Evolutionary conservation across 23 tunicate genomes (phyloP), one percentile per base, ranked within the genome.

Genomic region (Trididemnum nubilum): DNA sequence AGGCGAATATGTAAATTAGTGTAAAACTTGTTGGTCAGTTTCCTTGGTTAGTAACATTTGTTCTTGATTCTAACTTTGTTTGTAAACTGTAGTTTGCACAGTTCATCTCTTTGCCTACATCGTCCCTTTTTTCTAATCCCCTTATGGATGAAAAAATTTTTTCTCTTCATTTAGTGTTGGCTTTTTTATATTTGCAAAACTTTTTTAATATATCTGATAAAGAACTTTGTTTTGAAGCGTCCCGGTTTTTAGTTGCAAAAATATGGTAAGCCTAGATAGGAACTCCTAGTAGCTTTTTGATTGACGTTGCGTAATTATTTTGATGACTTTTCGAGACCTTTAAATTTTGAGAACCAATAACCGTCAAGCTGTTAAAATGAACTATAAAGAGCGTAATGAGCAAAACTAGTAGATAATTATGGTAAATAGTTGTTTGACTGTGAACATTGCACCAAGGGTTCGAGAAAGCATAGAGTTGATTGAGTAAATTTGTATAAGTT

Each of bases 221-320:
- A 65, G 81, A 76, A n/a, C 50, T 65, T 63, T 79, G 40, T 51
- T 80, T 12, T 71, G 33, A 80, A 54, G 84, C 80, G 84, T 80
- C 84, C 84, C 84, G 84, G 66, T 80, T 80, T 80, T 4, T 51
- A 67, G 78, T 80, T 26, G 36, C 81, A 80, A 80, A 80, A 80
- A 80, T 64, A 80, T 80, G 84, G 79, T 69, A 80, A 80, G 75
- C 28, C 79, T 80, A n/a, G n/a, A n/a, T n/a, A n/a, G n/a, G n/a
- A n/a, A n/a, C n/a, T n/a, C n/a, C n/a, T n/a, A n/a, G n/a, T n/a
- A n/a, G n/a, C n/a, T n/a, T n/a, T n/a, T n/a, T n/a, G n/a, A n/a
- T n/a, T n/a, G n/a, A n/a, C n/a, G n/a, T n/a, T n/a, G n/a, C n/a
- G n/a, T n/a, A n/a, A n/a, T n/a, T n/a, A n/a, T n/a, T n/a, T n/a